Evolutionary conservation across 2,888 invertebrate genomes (phyloP), one percentile per base, ranked within the genome.

Genomic region (Odontocolon sp.): DNA sequence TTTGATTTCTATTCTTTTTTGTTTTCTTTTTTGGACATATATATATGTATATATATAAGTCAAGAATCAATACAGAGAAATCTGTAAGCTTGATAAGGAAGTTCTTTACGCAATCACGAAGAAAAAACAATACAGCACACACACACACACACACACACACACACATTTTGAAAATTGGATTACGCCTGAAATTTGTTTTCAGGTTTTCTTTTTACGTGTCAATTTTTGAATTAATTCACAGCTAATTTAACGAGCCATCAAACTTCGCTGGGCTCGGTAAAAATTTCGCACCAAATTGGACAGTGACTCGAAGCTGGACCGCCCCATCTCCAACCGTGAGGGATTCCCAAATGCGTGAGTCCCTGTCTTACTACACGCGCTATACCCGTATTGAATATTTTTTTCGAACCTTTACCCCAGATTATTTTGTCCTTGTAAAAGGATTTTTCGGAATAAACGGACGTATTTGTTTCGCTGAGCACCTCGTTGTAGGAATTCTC

Each of bases 261-360:
- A 16, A 74, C 57, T 18, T 80, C 80, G 54, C 63, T 54, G 18
- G 78, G 59, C 57, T 81, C 80, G 26, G 83, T 82, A 77, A 91
- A 92, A 67, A 94, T 90, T 88, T 96, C 96, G n/a, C 93, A 93
- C 95, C 95, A 96, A 1, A 96, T 91, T 1, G 96, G 96, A 83
- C 94, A 95, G 89, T 93, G 94, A 36, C 94, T 93, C 23, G 95
- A 95, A 1, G 94, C 95, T 0, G 94, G 92, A 0, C 96, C 96
- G 8, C 96, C 96, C 96, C 95, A 96, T 14, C 93, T 93, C 96
- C 96, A 96, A 2, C 95, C 95, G n/a, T 94, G 92, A 0, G 96
- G 96, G 79, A 96, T 96, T 54, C 95, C 95, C 63, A 96, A 91
- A 85, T 95, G 96, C 71, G 93, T 93, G 42, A 96, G 91, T 0